A percentile compares a stretch with the other conserved stretches of the same genome.
Evolutionary conservation across 1,140 invertebrate species (phyloP).

Genomic region (Forficula auricularia): DNA sequence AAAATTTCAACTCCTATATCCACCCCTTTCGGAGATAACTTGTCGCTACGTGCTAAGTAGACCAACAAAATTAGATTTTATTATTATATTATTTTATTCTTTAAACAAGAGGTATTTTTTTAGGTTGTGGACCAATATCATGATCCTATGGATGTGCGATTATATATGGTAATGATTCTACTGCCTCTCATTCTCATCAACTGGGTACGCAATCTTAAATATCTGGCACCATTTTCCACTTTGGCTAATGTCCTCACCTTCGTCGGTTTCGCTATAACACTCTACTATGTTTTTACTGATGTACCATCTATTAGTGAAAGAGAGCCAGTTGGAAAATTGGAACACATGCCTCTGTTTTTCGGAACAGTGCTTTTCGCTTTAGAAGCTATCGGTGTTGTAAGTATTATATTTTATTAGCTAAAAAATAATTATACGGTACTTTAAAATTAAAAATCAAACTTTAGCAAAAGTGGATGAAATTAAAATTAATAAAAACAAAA

Average conservation of each 20-base stretch:
- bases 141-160: slow-evolving; percentile 27
- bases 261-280: slow-evolving; percentile 44
- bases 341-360: slow-evolving; percentile 39
- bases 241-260: slow-evolving; percentile 49
- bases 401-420: slow-evolving; percentile 12
- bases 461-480: neutral
- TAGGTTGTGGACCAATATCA: slow-evolving; percentile 18
- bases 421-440: neutral
- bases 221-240: slow-evolving; percentile 51
- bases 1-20: too few species aligned
- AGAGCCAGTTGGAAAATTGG: slow-evolving; percentile 28
- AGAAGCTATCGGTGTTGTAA: slow-evolving; percentile 56
- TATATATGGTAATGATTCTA: slow-evolving; percentile 46
- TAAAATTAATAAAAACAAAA: neutral
- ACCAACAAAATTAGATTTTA: too few species aligned
- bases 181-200: slow-evolving; percentile 51
- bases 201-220: slow-evolving; percentile 51
- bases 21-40: too few species aligned
- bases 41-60: too few species aligned
- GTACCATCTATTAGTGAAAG: slow-evolving; percentile 31
- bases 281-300: slow-evolving; percentile 44
- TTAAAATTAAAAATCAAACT: neutral
- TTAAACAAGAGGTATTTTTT: slow-evolving; percentile 4
- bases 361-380: slow-evolving; percentile 60
- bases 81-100: too few species aligned